A percentile compares a stretch with the other conserved stretches of the same genome.
Evolutionary conservation across 2,888 invertebrate genomes (phyloP).

Genomic region (Sinodicranocentrus sp.): DNA sequence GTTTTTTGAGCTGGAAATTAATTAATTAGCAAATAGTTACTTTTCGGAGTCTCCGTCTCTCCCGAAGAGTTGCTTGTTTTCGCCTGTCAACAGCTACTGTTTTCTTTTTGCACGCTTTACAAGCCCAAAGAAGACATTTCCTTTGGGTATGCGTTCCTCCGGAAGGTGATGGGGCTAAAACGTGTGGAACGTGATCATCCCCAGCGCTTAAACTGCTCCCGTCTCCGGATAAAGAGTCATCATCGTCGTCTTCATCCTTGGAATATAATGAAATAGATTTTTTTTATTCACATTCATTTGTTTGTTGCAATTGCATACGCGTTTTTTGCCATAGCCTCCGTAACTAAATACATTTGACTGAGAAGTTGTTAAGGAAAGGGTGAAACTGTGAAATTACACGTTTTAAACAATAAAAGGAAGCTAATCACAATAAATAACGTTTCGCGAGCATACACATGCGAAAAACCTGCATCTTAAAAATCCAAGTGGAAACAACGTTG

Average conservation of each 20-base stretch:
- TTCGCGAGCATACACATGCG: no score
- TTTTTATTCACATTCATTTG: no score
- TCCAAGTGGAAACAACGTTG: no score
- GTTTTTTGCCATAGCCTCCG: no score
- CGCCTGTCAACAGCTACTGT: constrained; percentile 96
- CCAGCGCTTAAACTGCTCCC: constrained; percentile 76
- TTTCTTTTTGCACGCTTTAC: constrained; percentile 98
- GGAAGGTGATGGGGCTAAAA: constrained; percentile 73
- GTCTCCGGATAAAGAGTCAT: constrained; percentile 75
- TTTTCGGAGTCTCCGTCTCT: constrained; percentile 94
- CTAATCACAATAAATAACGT: no score
- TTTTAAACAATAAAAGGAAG: no score
- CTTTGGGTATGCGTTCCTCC: constrained; percentile 80
- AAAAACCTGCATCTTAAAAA: no score
- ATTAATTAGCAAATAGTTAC: constrained; percentile 80
- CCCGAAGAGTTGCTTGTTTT: constrained; percentile 97
- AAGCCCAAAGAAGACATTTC: constrained; percentile 96
- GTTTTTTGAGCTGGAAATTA: background rate
- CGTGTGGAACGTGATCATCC: constrained; percentile 79
- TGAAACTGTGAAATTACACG: no score
- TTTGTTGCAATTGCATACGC: no score
- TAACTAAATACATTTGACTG: no score
- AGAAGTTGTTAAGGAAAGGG: no score
- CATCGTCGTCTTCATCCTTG: constrained; percentile 77
- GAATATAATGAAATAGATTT: no score